Evolutionary conservation across 2,888 invertebrate species (phyloP).

Genomic region (Crossocerus cetratus): DNA sequence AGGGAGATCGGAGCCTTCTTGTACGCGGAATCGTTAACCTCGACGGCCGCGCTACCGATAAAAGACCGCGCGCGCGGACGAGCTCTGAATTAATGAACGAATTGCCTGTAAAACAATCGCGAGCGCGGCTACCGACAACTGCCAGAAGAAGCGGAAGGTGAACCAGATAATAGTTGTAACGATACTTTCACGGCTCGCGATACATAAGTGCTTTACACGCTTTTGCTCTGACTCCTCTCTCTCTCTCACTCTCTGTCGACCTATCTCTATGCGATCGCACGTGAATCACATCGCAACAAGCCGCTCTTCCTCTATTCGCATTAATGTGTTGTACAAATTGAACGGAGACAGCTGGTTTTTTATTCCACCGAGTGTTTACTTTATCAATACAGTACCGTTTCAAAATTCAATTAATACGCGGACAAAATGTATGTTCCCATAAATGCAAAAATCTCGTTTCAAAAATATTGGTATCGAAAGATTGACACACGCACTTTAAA

Average conservation of each 20-base stretch:
- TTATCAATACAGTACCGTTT: too few species aligned
- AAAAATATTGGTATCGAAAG: too few species aligned
- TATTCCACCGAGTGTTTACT: not conserved
- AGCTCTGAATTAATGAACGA: slow-evolving; percentile 58
- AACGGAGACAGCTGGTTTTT: not conserved
- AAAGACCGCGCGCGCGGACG: slow-evolving; percentile 54
- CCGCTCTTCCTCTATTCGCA: not conserved
- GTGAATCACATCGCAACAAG: not conserved
- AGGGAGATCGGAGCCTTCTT: slow-evolving; percentile 49
- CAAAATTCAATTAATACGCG: too few species aligned
- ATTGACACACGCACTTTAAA: too few species aligned
- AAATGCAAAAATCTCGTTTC: too few species aligned
- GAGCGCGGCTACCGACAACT: slow-evolving; percentile 25
- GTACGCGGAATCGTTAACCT: slow-evolving; percentile 57
- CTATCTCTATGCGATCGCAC: not conserved
- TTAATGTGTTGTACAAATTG: not conserved
- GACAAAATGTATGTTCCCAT: too few species aligned
- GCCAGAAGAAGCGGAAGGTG: slow-evolving; percentile 45
- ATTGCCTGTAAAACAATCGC: slow-evolving; percentile 53
- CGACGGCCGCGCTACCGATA: slow-evolving; percentile 48
- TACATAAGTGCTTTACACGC: slow-evolving; percentile 7
- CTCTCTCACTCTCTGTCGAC: not conserved
- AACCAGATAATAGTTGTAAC: slow-evolving; percentile 16
- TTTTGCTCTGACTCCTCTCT: not conserved
- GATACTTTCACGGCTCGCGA: slow-evolving; percentile 32